Percentiles rank a stretch among this genome's conserved stretches.
phyloP scores from a whole-genome alignment of 2,888 invertebrate genomes.

The Schrankia costaestrigalis region DNA sequence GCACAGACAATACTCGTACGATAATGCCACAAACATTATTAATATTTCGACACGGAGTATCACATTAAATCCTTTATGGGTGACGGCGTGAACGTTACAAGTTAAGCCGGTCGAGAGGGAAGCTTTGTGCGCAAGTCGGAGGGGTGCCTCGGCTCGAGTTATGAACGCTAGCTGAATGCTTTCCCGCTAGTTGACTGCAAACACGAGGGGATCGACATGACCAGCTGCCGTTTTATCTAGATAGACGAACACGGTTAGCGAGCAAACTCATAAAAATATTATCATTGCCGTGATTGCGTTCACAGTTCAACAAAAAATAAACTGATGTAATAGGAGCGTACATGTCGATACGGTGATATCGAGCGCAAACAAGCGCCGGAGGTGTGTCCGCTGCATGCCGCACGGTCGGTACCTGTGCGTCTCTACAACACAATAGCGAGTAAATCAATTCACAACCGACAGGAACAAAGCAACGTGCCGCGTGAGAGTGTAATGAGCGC shows the following conservation, averaged over 20 bases:
- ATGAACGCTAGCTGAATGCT: slow-evolving; percentile 46
- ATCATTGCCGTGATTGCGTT: no score
- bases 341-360: slow-evolving; percentile 42
- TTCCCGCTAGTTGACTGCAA: slow-evolving; percentile 51
- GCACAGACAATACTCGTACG: slow-evolving; percentile 48
- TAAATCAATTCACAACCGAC: slow-evolving; percentile 65
- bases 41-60: slow-evolving; percentile 71
- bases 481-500: slow-evolving; percentile 47
- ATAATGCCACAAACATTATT: slow-evolving; percentile 62
- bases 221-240: slow-evolving; percentile 68
- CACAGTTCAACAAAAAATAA: no score
- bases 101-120: slow-evolving; percentile 45
- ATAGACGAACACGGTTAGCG: slow-evolving; percentile 44
- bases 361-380: slow-evolving; percentile 44
- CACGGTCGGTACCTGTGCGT: slow-evolving; percentile 27
- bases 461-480: slow-evolving; percentile 55
- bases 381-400: slow-evolving; percentile 15
- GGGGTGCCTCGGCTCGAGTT: slow-evolving; percentile 46
- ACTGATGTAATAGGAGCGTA: no score
- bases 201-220: slow-evolving; percentile 49
- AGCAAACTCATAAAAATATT: slow-evolving; percentile 46
- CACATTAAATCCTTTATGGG: slow-evolving; percentile 68
- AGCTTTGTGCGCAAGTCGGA: slow-evolving; percentile 43
- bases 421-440: slow-evolving; percentile 59
- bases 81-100: slow-evolving; percentile 50